These are phyloP conservation scores for Drosophila anomelani DNA, from an alignment of 2,888 invertebrate species.

Conservation along the genomic window DNA sequence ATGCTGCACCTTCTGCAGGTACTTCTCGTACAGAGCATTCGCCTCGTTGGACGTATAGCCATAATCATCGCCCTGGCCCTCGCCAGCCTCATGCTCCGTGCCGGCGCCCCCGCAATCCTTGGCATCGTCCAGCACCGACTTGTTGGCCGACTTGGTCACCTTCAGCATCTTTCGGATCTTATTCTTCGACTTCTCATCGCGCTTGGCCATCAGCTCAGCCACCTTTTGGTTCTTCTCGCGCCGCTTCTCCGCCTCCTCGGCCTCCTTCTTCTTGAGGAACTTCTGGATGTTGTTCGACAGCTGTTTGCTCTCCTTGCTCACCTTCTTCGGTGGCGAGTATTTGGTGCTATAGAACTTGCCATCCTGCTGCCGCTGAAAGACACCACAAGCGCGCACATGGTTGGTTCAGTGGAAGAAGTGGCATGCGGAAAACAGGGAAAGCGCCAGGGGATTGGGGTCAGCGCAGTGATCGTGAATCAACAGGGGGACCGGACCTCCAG, in stretches of 20 bases:
- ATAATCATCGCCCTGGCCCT: conserved; percentile 96
- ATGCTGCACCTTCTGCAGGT: conserved; percentile 89
- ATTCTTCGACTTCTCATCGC: conserved; percentile 90
- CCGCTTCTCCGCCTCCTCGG: conserved; percentile 89
- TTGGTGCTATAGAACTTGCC: conserved; percentile 90
- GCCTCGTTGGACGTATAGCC: conserved; percentile 95
- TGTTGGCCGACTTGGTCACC: conserved; percentile 95
- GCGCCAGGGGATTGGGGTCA: conserved; percentile 9
- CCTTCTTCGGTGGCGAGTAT: conserved; percentile 93
- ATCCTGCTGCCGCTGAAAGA: conserved; percentile 68
- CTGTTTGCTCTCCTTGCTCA: conserved; percentile 87
- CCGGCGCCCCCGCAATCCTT: conserved; percentile 88
- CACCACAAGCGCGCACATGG: not conserved
- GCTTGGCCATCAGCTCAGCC: conserved; percentile 88
- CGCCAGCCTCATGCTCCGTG: conserved; percentile 87
- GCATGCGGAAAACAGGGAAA: not conserved
- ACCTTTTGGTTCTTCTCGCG: conserved; percentile 88
- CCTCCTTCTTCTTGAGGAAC: conserved; percentile 92
- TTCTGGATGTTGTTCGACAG: conserved; percentile 93
- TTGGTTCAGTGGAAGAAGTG: not conserved
- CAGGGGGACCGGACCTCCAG: conserved; percentile 1
- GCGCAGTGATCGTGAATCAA: not conserved
- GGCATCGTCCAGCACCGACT: conserved; percentile 93
- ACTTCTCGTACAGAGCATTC: conserved; percentile 91
- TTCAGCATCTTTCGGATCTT: conserved; percentile 92